Base-by-base conservation (phyloP, 2,888 invertebrate genomes). In the Tortricodes alternella region DNA sequence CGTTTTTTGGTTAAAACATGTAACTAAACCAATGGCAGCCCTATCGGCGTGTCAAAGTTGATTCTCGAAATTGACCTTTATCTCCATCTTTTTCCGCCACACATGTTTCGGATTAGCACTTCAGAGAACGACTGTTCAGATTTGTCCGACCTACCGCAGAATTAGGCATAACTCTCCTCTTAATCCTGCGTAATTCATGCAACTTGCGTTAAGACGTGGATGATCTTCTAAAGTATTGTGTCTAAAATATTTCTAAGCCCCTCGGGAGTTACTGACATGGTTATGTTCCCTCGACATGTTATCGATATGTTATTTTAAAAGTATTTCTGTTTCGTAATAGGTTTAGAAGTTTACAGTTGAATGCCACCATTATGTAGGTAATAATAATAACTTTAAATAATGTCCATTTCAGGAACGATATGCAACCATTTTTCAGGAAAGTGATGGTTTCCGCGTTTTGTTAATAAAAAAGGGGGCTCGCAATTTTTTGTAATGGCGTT, bases 51-150 rank as follows among this genome's bases (percentile, higher is more conserved):
- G 80, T 64, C 77, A 64, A 58, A 62, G 82, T 76, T 34, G 16
- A 78, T 89, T 88, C 88, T 83, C 76, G 83, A 86, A 88, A 88
- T 79, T 83, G 85, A 85, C 83, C 85, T 84, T 86, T 87, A 88
- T 89, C 85, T 84, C 76, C 62, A 65, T 71, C 81, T 87, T 86
- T 84, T 87, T 87, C 83, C 76, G 81, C 81, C 83, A 70, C 89
- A 89, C 73, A 83, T 89, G 89, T 87, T 89, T 82, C 71, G 86
- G 88, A 89, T 89, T 89, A 89, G 84, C 85, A 80, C 79, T 89
- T 85, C 88, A 88, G 76, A 73, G 88, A 88, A 89, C 73, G 80
- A 71, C 63, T 37, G 46, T 44, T 51, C 56, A 63, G 67, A 66
- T 68, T 63, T 60, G 63, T 66, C 66, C 77, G 84, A 89, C 89